Percentiles rank a stretch among this genome's conserved stretches.
Evolutionary conservation across 2,797 vertebrate genomes (phyloP).

Genomic region (Halcyon badia): DNA sequence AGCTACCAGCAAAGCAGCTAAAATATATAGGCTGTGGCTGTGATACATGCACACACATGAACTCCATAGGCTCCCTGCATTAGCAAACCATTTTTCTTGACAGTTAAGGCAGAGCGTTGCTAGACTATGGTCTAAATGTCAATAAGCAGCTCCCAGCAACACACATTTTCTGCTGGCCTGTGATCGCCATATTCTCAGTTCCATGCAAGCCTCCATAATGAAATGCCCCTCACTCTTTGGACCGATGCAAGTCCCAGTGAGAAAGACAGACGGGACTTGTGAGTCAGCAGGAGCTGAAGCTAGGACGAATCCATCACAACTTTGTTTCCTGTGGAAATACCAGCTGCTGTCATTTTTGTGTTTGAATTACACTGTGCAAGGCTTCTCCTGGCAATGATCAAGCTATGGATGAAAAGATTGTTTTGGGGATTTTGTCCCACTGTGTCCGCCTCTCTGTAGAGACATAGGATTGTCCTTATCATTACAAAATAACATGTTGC

Average conservation of each 20-base stretch:
- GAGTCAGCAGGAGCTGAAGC: conserved; percentile 52
- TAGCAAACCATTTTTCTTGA: not conserved
- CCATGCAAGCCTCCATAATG: not conserved
- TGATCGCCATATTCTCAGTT: not conserved
- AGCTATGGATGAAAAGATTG: not conserved
- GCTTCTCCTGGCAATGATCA: not conserved
- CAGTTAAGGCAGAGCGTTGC: not conserved
- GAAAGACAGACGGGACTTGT: conserved; percentile 52
- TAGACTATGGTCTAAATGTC: not conserved
- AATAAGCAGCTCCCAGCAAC: not conserved
- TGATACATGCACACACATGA: no score
- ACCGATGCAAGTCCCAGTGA: not conserved
- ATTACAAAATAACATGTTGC: not conserved
- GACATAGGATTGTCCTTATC: not conserved
- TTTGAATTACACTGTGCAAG: not conserved
- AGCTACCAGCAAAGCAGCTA: not conserved
- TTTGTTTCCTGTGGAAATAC: conserved; percentile 38
- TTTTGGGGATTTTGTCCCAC: not conserved
- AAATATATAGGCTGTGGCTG: not conserved
- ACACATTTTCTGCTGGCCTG: not conserved
- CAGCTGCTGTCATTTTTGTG: conserved; percentile 43
- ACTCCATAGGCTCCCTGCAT: not conserved
- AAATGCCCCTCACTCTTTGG: not conserved
- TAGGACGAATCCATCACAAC: not conserved
- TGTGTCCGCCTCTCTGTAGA: not conserved